Conservation (phyloP, 64 coral and sea anemone species). For the Pocillopora damicornis region DNA sequence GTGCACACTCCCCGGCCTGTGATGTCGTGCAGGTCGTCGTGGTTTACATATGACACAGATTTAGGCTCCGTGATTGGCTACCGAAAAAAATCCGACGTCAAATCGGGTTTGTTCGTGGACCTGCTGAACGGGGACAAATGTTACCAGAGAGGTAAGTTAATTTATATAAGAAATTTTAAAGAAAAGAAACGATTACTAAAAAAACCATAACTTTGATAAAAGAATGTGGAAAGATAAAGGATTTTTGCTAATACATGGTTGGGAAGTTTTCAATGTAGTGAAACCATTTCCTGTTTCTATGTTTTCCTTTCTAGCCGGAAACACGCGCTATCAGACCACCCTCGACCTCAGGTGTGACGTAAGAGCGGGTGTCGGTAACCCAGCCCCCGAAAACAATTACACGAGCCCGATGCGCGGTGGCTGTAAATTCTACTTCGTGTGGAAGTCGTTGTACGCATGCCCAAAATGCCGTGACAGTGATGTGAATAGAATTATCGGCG, state of each 20-base stretch:
- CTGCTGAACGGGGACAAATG: slow-evolving; percentile 58
- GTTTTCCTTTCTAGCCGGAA: neutral
- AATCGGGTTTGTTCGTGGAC: slow-evolving; percentile 62
- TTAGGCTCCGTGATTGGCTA: slow-evolving; percentile 80
- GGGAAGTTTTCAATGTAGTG: too few relatives aligned
- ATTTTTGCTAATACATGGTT: too few relatives aligned
- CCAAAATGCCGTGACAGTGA: slow-evolving; percentile 70
- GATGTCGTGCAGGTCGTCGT: slow-evolving; percentile 64
- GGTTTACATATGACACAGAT: neutral
- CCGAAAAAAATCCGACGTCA: slow-evolving; percentile 42
- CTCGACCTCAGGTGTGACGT: slow-evolving; percentile 76
- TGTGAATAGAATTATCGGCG: slow-evolving; percentile 25
- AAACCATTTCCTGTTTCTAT: neutral
- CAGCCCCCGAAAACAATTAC: slow-evolving; percentile 51
- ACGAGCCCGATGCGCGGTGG: neutral
- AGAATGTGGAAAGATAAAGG: too few relatives aligned
- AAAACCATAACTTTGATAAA: too few relatives aligned
- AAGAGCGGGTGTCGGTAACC: slow-evolving; percentile 68
- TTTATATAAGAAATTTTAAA: too few relatives aligned
- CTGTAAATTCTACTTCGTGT: slow-evolving; percentile 60
- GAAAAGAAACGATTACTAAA: too few relatives aligned
- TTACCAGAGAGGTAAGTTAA: slow-evolving; percentile 26
- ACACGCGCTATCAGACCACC: slow-evolving; percentile 7
- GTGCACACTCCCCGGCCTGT: slow-evolving; percentile 35
- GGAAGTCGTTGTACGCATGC: slow-evolving; percentile 88